These are phyloP conservation scores for Conger conger DNA, from an alignment of 2,113 vertebrate species.

Conservation along the genomic window DNA sequence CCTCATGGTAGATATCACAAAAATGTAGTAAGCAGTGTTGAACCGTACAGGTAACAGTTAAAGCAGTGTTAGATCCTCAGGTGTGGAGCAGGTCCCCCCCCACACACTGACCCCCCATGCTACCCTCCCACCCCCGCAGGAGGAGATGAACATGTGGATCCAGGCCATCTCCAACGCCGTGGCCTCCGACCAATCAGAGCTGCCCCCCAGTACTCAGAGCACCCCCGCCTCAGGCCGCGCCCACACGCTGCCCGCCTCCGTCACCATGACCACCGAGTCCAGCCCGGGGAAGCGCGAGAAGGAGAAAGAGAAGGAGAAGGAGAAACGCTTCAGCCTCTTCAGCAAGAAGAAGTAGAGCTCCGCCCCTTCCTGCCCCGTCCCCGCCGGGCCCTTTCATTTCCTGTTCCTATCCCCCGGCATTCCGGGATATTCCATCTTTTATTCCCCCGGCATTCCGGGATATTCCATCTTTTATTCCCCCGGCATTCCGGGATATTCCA, in stretches of 20 bases:
- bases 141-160: conserved; percentile 98
- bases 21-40: too few relatives aligned
- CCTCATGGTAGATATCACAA: too few relatives aligned
- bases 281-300: conserved; percentile 92
- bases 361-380: conserved; percentile 33
- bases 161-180: conserved; percentile 87
- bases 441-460: conserved; percentile 79
- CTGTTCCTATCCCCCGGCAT: conserved; percentile 64
- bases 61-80: background rate
- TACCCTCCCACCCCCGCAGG: too few relatives aligned
- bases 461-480: too few relatives aligned
- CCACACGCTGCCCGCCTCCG: conserved; percentile 86
- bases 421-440: conserved; percentile 84
- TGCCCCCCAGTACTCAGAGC: conserved; percentile 82
- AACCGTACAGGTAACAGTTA: too few relatives aligned
- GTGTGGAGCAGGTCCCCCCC: background rate
- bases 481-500: conserved; percentile 80
- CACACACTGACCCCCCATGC: background rate
- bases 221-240: conserved; percentile 87
- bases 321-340: conserved; percentile 96
- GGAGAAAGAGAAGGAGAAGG: conserved; percentile 89
- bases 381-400: conserved; percentile 42
- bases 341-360: conserved; percentile 95
- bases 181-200: conserved; percentile 74
- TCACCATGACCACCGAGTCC: conserved; percentile 84